A percentile compares a stretch with the other conserved stretches of the same genome.
Conservation (phyloP, 2,888 invertebrate genomes). For the Tachina lurida region DNA sequence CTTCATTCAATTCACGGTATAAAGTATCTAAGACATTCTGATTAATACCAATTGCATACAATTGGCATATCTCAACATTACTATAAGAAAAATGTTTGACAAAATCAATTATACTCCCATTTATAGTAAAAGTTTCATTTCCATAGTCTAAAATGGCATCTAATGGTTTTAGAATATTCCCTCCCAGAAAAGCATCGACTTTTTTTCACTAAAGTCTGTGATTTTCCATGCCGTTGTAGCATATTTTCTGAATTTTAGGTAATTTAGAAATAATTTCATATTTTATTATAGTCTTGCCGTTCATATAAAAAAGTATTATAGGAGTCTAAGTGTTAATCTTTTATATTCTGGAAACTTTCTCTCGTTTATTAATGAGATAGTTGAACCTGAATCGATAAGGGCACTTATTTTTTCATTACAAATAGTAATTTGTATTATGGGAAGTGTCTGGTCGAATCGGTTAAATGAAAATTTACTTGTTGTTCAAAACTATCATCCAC, state of each 20-base stretch:
- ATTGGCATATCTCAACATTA: background rate
- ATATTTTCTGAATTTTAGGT: constrained; percentile 63
- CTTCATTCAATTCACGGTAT: background rate
- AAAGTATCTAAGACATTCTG: background rate
- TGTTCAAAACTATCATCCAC: constrained; percentile 29
- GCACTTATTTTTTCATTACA: constrained; percentile 65
- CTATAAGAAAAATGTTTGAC: background rate
- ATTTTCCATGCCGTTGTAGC: constrained; percentile 70
- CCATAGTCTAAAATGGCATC: constrained; percentile 20
- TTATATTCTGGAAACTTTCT: constrained; percentile 65
- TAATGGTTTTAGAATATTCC: constrained; percentile 37
- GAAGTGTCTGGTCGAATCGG: constrained; percentile 67
- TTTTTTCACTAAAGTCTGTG: constrained; percentile 40
- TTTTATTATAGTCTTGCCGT: constrained; percentile 57
- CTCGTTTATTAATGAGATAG: constrained; percentile 60
- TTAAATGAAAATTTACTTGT: constrained; percentile 70
- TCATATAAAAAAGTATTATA: constrained; percentile 56
- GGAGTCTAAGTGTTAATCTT: constrained; percentile 12
- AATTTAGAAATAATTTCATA: constrained; percentile 68
- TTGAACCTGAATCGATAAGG: constrained; percentile 71
- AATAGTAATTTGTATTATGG: constrained; percentile 68
- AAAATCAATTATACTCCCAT: background rate
- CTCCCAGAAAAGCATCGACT: constrained; percentile 31
- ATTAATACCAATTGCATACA: constrained; percentile 6
- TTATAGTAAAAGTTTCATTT: constrained; percentile 25